Conservation (phyloP, 2,113 vertebrate genomes). For the Ursus arctos region DNA sequence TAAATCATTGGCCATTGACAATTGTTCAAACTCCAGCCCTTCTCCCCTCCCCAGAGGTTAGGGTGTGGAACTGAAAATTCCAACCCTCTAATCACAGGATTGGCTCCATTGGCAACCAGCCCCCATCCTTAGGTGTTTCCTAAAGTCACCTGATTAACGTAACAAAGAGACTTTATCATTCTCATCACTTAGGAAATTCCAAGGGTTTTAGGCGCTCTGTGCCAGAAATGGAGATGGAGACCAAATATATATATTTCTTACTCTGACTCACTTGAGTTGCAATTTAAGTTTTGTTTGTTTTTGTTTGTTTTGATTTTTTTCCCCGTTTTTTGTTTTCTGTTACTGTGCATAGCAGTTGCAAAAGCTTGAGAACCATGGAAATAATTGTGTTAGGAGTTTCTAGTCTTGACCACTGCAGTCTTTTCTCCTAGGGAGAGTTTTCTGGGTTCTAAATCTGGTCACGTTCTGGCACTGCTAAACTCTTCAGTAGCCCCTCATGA, state of each 20-base stretch:
- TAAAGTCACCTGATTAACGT: not conserved
- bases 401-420: not conserved
- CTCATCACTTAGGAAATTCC: not conserved
- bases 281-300: not conserved
- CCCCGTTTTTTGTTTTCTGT: not conserved
- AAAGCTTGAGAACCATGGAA: not conserved
- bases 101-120: not conserved
- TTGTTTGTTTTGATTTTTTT: not conserved
- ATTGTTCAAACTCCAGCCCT: not conserved
- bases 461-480: not conserved
- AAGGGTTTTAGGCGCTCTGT: not conserved
- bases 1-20: not conserved
- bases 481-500: not conserved
- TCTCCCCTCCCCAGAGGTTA: not conserved
- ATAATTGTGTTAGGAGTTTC: not conserved
- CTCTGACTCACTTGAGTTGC: not conserved
- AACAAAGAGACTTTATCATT: not conserved
- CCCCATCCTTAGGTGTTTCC: not conserved
- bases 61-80: not conserved
- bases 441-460: not conserved
- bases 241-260: not conserved
- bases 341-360: not conserved
- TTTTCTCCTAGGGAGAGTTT: not conserved
- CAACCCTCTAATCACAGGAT: not conserved
- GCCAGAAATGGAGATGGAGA: not conserved